These are phyloP conservation scores for Drosophila azteca DNA, from an alignment of 1,140 invertebrate genomes.

Conservation along the genomic window DNA sequence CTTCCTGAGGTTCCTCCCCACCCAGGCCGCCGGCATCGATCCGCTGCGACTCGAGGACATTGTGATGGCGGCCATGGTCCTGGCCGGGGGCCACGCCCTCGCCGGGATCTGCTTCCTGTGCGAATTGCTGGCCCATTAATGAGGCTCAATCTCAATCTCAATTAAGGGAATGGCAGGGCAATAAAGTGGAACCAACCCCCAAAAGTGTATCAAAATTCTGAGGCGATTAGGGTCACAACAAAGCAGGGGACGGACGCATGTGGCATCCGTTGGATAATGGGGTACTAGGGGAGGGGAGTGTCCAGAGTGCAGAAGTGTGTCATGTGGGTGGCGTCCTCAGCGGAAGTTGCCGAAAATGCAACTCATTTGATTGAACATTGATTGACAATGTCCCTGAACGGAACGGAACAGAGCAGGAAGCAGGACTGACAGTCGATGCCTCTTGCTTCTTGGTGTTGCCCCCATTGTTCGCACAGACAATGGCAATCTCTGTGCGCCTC, in stretches of 20 bases:
- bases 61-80: slow-evolving; percentile 49
- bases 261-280: slow-evolving; percentile 31
- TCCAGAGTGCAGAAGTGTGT: slow-evolving; percentile 39
- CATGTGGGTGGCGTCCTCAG: slow-evolving; percentile 54
- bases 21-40: slow-evolving; percentile 32
- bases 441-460: slow-evolving; percentile 18
- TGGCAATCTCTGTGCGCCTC: slow-evolving; percentile 51
- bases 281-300: neutral
- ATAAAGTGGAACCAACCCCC: slow-evolving; percentile 54
- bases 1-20: slow-evolving; percentile 44
- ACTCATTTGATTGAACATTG: slow-evolving; percentile 72
- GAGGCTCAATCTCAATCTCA: slow-evolving; percentile 29
- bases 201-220: slow-evolving; percentile 64
- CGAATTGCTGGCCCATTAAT: slow-evolving; percentile 49
- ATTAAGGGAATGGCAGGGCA: slow-evolving; percentile 67
- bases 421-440: slow-evolving; percentile 64
- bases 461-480: slow-evolving; percentile 58
- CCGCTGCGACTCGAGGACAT: slow-evolving; percentile 40
- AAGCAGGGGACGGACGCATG: slow-evolving; percentile 44
- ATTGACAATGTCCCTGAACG: slow-evolving; percentile 63
- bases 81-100: slow-evolving; percentile 36
- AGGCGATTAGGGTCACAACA: slow-evolving; percentile 77
- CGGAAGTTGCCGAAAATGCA: slow-evolving; percentile 75
- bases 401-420: slow-evolving; percentile 14
- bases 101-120: slow-evolving; percentile 40